Conservation (phyloP, 2,797 vertebrate genomes). For the Anguilla pacifica region DNA sequence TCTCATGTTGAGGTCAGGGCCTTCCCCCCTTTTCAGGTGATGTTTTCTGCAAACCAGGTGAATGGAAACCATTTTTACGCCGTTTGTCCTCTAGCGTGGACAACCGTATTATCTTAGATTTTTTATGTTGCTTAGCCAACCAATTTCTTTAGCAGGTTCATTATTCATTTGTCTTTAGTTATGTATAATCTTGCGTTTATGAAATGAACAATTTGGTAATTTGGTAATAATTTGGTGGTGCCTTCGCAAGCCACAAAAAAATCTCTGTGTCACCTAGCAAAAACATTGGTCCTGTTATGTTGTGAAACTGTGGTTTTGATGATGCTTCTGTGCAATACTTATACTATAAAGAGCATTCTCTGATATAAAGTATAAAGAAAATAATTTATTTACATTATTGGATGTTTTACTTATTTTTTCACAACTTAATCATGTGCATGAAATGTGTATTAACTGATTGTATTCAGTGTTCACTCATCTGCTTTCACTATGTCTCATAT, state of each 20-base stretch:
- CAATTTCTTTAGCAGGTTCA: no score
- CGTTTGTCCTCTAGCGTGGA: not conserved
- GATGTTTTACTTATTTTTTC: not conserved
- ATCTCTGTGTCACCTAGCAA: no score
- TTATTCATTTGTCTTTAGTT: no score
- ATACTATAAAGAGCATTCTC: not conserved
- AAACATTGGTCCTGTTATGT: not conserved
- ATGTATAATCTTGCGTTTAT: not conserved
- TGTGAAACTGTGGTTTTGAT: not conserved
- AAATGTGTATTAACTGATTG: not conserved
- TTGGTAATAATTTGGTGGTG: no score
- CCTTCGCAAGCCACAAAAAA: no score
- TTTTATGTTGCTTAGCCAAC: no score
- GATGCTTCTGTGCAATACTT: not conserved
- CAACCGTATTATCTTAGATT: no score
- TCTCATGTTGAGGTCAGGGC: not conserved
- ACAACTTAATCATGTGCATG: not conserved
- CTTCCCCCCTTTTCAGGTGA: no score
- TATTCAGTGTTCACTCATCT: not conserved
- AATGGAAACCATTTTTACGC: not conserved
- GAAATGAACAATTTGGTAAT: not conserved
- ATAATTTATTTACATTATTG: not conserved
- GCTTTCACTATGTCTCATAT: no score
- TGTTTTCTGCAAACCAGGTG: not conserved
- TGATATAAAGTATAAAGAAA: not conserved